Conservation (phyloP, 1,140 invertebrate genomes). For the Diabrotica virgifera region DNA sequence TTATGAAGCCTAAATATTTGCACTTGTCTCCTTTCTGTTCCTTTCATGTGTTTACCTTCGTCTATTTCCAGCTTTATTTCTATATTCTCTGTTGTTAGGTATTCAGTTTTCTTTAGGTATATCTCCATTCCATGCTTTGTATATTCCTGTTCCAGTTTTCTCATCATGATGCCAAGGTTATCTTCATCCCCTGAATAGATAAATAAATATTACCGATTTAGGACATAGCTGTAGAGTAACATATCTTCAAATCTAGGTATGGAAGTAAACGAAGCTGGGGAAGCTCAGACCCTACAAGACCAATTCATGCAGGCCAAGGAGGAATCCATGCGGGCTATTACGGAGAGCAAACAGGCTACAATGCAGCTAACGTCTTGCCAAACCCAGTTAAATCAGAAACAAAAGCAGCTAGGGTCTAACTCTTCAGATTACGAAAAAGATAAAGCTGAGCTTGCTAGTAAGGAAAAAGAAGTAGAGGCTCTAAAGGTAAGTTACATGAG, state of each 20-base stretch:
- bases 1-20: no score
- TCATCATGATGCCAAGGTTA: no score
- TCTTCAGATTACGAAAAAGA: constrained; percentile 73
- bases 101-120: no score
- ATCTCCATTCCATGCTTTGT: no score
- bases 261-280: constrained; percentile 74
- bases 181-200: no score
- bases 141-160: no score
- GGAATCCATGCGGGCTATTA: constrained; percentile 72
- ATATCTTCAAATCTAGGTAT: constrained; percentile 54
- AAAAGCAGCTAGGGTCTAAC: constrained; percentile 67
- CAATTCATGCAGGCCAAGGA: constrained; percentile 81
- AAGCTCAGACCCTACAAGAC: constrained; percentile 82
- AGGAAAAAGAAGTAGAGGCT: constrained; percentile 55
- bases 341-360: constrained; percentile 73
- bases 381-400: constrained; percentile 65
- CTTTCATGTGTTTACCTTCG: no score
- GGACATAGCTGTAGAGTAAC: no score
- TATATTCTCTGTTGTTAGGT: no score
- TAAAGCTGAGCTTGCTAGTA: constrained; percentile 59
- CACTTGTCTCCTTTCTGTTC: no score
- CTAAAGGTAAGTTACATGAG: constrained; percentile 23
- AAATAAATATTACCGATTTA: no score
- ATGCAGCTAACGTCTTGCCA: constrained; percentile 74
- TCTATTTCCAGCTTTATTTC: no score